Base-by-base conservation (phyloP, 2,888 invertebrate genomes). In the Diarsia rubi region DNA sequence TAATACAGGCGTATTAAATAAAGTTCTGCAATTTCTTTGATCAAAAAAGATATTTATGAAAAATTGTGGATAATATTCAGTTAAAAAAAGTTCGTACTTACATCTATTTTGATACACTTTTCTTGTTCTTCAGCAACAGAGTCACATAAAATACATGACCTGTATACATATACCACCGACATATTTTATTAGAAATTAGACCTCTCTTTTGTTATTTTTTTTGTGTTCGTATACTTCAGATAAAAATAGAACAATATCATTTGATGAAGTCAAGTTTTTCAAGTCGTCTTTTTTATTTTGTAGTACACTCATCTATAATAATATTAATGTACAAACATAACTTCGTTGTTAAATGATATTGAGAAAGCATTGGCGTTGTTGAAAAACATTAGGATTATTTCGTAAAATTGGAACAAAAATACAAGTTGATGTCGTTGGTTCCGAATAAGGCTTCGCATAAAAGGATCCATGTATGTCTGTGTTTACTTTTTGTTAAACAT, bases 151-250 rank as follows among this genome's bases (percentile, higher is more conserved):
- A 14, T 16, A 64, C 8, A 2, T 21, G 57, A 54, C 21, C 14
- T 60, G 37, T 37, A 8, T 37, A 31, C 19, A 16, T 64, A n/a
- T n/a, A n/a, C n/a, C 52, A 44, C 21, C 16, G 16, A 57, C 11
- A 16, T 27, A 59, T 37, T 37, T 72, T 1, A 57, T 47, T 47
- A 73, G 4, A 21, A 57, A 11, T 37, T 57, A 42, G 24, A 45
- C 1, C 11, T 11, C 37, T 45, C 37, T 27, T 47, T 72, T 37
- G 27, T 73, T 73, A 16, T 27, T 42, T 72, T 72, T 45, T 19
- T 19, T 16, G 16, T 16, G 0, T 27, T 6, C 3, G 21, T n/a
- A 71, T 12, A 31, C 5, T 54, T 52, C 14, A 21, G 27, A 69
- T 27, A 27, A 27, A 14, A 52, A 31, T 52, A 54, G 19, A 45